Base-by-base conservation (phyloP, 2,113 vertebrate species). In the western clawed frog (Xenopus tropicalis) region DNA sequence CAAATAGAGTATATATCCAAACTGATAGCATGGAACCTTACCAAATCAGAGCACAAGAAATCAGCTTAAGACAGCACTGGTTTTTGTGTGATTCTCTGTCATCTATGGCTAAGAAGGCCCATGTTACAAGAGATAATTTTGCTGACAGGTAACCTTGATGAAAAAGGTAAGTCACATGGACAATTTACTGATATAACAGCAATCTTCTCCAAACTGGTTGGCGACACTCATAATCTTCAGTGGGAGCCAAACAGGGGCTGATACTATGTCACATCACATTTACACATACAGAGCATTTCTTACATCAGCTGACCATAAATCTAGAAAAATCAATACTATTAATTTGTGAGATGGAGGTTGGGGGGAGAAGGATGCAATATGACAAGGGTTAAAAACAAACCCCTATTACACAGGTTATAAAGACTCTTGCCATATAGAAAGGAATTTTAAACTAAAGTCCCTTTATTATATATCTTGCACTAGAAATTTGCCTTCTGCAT, bases 61-160 rank as follows among this genome's bases (percentile, higher is more conserved):
- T 81, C 86, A 82, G 85, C 85, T 85, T 86, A 85, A 58, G 56
- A 61, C 62, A 80, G 43, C 83, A n/a, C 66, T 80, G 82, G 82
- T 80, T 82, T 81, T 19, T 79, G 77, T 74, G 84, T 82, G 80
- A 83, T 79, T 78, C 78, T 72, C 65, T 88, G 81, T 79, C 76
- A 80, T 56, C 71, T 79, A 66, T 59, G 72, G 62, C 81, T 78
- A 86, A 3, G 17, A 73, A 79, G 65, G 68, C 1, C 57, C 74
- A 44, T 79, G 76, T 81, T 84, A 84, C 17, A 69, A 79, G 70
- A 83, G 68, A 82, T 79, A 78, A 87, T 90, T 86, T 82, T 85
- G 79, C 86, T 88, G 85, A 89, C 85, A 88, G 88, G 85, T 87
- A 89, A 92, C 88, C 88, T 91, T 90, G 84, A 83, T 72, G 82